Base-by-base conservation (phyloP, 2,113 vertebrate species). In the Clinocottus analis region DNA sequence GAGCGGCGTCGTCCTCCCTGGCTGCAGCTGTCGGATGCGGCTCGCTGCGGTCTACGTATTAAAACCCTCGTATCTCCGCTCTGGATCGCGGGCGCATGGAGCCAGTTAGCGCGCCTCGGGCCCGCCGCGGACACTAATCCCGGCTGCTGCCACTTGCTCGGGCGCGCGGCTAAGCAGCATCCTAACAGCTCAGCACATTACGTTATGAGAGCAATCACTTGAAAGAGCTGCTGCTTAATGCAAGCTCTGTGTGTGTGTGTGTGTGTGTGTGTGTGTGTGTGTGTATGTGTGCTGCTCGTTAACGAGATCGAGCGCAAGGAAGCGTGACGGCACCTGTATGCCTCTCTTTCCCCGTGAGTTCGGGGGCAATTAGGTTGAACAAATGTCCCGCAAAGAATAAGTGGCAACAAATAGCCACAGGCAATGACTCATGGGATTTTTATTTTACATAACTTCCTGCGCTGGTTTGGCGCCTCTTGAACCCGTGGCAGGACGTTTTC, bases 151-250 rank as follows among this genome's bases (percentile, higher is more conserved):
- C 69, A 55, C 69, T 61, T 68, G 61, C 73, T 89, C 55, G 63
- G 84, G 41, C 73, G 35, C 35, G 1, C 12, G 27, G 59, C 72
- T 89, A 68, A 92, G 90, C 72, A 47, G 65, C 82, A 49, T 84
- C 64, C 72, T 63, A 75, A 77, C 80, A 82, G 77, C 82, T 89
- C 88, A 85, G 87, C 88, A 88, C 49, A 73, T 80, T 47, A 45
- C 67, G 16, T 45, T 45, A 3, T 56, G 58, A 76, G 63, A 43
- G 53, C 51, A 14, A 33, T 84, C 70, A 29, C 56, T 45, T 13
- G 51, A 70, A 73, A 53, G 51, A 81, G 62, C 35, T 25, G 23
- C 58, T 60, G 74, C 69, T 75, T 41, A 59, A 51, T 56, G 62
- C 55, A 23, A 33, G 29, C n/a, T 60, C 4, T 35, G 31, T 60